These are phyloP conservation scores for Argynnis bischoffii DNA, from an alignment of 2,888 invertebrate genomes.

Conservation along the genomic window DNA sequence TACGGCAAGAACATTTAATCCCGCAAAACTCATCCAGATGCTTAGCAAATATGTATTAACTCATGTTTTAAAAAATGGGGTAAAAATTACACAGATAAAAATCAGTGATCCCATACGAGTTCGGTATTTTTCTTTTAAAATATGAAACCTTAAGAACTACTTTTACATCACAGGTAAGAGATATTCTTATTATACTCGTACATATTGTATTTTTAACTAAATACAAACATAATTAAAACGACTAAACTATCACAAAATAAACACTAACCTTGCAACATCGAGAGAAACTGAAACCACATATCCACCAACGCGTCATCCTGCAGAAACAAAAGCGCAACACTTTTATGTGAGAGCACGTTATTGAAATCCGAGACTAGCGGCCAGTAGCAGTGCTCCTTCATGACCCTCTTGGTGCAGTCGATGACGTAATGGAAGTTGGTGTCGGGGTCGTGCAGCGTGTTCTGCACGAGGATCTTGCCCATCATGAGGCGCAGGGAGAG, in stretches of 20 bases:
- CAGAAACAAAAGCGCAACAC: constrained; percentile 94
- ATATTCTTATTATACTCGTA: no score
- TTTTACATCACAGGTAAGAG: no score
- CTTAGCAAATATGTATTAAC: no score
- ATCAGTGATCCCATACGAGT: no score
- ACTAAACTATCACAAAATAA: neutral
- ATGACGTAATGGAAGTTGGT: constrained; percentile 95
- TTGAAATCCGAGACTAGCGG: constrained; percentile 98
- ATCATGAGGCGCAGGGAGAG: constrained; percentile 95
- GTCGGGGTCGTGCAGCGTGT: constrained; percentile 90
- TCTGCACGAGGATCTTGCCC: constrained; percentile 93
- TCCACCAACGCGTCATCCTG: constrained; percentile 93
- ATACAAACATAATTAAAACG: neutral
- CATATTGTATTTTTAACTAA: no score
- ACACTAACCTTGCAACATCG: constrained; percentile 93
- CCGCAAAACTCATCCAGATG: no score
- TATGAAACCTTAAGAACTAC: no score
- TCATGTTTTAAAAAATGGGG: no score
- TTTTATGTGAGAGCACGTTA: constrained; percentile 96
- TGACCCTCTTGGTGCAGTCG: constrained; percentile 94
- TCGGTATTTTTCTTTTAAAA: no score
- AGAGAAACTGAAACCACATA: constrained; percentile 97
- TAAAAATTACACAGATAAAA: no score
- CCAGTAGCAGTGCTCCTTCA: constrained; percentile 99
- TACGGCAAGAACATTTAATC: no score